Evolutionary conservation across 1,140 invertebrate species (phyloP).

Genomic region (Latrodectus geometricus): DNA sequence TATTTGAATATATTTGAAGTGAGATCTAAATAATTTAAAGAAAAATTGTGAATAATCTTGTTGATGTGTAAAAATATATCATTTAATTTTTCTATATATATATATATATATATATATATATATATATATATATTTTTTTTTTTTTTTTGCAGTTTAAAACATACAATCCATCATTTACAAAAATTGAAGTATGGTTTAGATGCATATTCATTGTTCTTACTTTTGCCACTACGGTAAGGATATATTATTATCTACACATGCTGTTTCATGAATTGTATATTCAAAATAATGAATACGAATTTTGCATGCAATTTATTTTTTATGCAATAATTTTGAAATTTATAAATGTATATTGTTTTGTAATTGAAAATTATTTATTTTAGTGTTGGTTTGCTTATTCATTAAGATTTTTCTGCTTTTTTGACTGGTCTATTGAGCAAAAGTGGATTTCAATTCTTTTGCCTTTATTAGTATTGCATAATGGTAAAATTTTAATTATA

Average conservation of each 20-base stretch:
- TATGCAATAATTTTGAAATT: not conserved
- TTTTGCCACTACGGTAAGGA: constrained; percentile 88
- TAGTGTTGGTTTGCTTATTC: constrained; percentile 93
- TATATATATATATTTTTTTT: not conserved
- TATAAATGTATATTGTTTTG: not conserved
- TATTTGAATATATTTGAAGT: too few species aligned
- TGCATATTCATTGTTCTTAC: constrained; percentile 90
- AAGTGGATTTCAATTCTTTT: constrained; percentile 93
- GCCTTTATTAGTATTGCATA: constrained; percentile 89
- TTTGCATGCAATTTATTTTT: too few species aligned
- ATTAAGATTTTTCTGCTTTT: constrained; percentile 86
- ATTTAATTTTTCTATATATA: too few species aligned
- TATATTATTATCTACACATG: constrained; percentile 5
- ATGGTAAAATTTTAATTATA: constrained; percentile 77
- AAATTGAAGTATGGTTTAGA: constrained; percentile 96
- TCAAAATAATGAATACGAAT: not conserved
- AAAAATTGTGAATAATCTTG: too few species aligned
- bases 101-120: constrained; percentile 13
- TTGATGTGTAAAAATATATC: too few species aligned
- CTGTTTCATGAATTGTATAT: not conserved
- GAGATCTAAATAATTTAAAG: too few species aligned
- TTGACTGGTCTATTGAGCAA: constrained; percentile 98
- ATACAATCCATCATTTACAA: constrained; percentile 94
- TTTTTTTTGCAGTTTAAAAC: constrained; percentile 83
- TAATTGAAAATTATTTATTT: constrained; percentile 63